Percentiles rank a stretch among this genome's conserved stretches.
phyloP scores from a whole-genome alignment of 92 coral and sea anemone species.

The Actinernus sp. region DNA sequence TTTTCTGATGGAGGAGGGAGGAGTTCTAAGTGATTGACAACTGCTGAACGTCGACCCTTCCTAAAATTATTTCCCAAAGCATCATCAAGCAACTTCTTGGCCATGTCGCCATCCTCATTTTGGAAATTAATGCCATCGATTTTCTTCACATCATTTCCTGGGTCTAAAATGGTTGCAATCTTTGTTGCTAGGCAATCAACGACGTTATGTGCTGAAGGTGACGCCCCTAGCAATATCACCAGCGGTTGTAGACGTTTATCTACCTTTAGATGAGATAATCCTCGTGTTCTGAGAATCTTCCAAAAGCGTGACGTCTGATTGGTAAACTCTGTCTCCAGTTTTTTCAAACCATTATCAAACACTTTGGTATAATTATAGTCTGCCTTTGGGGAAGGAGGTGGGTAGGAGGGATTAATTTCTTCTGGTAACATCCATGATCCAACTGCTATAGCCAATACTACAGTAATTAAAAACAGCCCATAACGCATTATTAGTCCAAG shows the following conservation, averaged over 20 bases:
- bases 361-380: constrained; percentile 31
- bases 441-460: constrained; percentile 3
- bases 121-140: constrained; percentile 36
- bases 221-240: constrained; percentile 76
- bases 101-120: constrained; percentile 31
- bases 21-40: constrained; percentile 70
- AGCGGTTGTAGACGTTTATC: constrained; percentile 69
- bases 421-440: constrained; percentile 5
- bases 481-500: not conserved
- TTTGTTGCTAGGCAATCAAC: constrained; percentile 80
- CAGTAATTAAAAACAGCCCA: constrained; percentile 1
- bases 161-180: constrained; percentile 58
- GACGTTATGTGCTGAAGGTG: constrained; percentile 59
- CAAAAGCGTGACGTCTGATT: constrained; percentile 79
- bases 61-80: constrained; percentile 35
- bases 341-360: constrained; percentile 46
- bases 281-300: constrained; percentile 63
- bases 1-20: constrained; percentile 80
- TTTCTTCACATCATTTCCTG: constrained; percentile 10
- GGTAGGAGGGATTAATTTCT: constrained; percentile 5
- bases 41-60: constrained; percentile 62
- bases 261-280: constrained; percentile 68
- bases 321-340: constrained; percentile 51
- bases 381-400: not conserved
- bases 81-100: constrained; percentile 64